Base-by-base conservation (phyloP, 2,113 vertebrate species). In the Bubo bubo region DNA sequence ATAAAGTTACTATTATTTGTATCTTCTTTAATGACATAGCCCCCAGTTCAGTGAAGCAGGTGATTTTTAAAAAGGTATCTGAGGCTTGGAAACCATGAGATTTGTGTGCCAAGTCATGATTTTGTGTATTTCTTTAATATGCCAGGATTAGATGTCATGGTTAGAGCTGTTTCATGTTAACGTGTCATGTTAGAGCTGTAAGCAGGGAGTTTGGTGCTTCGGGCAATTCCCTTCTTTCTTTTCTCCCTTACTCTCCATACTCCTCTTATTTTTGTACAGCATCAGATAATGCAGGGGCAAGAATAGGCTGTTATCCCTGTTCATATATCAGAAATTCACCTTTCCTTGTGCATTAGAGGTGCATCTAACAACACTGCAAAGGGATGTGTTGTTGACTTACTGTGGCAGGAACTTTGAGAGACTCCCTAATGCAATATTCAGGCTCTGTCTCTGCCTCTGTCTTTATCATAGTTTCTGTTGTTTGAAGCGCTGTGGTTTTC, bases 181-280 rank as follows among this genome's bases (percentile, higher is more conserved):
- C 15, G 15, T 43, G 41, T 16, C 12, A 2, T 3, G 0, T 0
- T 0, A n/a, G 27, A 74, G 27, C n/a, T 50, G 2, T 26, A 45
- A 43, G 47, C 14, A 55, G 43, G 52, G 20, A 63, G 8, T 74
- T 82, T 24, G 12, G 8, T 43, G 12, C 45, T 73, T 35, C 45
- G 12, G 21, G 11, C 34, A 64, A 3, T 73, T 34, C 16, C 7
- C 19, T 83, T 53, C 45, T 45, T 17, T 45, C 9, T 70, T 82
- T 87, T 85, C 16, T 82, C 28, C 39, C 9, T 47, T 72, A 13
- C 7, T 47, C 15, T 41, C 9, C n/a, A 7, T 67, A 14, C 8
- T 52, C 3, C 8, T 22, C 7, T 35, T 45, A 14, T 43, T 88
- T 89, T 87, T 89, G 34, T n/a, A 37, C 20, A 21, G 10, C 2